Evolutionary conservation across 2,888 invertebrate genomes (phyloP).

Genomic region (Leptopilina drosophilae): DNA sequence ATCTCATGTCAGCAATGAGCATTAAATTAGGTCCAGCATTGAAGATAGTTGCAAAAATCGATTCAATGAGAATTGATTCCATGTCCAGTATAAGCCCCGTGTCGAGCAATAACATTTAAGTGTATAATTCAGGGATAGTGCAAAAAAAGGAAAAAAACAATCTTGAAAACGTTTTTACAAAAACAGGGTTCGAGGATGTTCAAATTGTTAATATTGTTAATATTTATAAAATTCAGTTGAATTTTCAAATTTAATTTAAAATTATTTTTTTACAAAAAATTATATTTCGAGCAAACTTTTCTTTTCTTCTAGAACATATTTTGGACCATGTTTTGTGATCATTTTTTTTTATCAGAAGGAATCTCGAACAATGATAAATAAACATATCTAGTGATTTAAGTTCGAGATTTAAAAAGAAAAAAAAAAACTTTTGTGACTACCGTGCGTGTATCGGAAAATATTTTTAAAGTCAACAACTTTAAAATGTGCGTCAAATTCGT

Average conservation of each 20-base stretch:
- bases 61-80: constrained; percentile 85
- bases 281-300: constrained; percentile 12
- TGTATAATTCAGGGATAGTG: constrained; percentile 39
- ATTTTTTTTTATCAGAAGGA: not conserved
- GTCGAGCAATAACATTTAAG: constrained; percentile 58
- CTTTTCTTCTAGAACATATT: constrained; percentile 24
- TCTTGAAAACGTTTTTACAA: not conserved
- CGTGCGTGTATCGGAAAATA: constrained; percentile 14
- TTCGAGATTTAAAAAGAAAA: constrained; percentile 18
- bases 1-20: constrained; percentile 94
- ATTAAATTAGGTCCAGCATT: constrained; percentile 97
- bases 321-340: constrained; percentile 11
- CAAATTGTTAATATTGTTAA: constrained; percentile 24
- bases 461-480: constrained; percentile 21
- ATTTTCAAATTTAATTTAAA: constrained; percentile 14
- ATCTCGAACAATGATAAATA: constrained; percentile 25
- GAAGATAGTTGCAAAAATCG: constrained; percentile 95
- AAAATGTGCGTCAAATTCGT: not conserved
- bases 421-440: constrained; percentile 1
- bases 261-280: constrained; percentile 39
- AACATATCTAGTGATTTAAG: constrained; percentile 28
- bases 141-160: constrained; percentile 8
- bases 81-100: constrained; percentile 64
- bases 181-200: constrained; percentile 6
- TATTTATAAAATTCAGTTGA: constrained; percentile 43